phyloP scores from a whole-genome alignment of 2,888 invertebrate genomes.

The Pardosa pseudoannulata region DNA sequence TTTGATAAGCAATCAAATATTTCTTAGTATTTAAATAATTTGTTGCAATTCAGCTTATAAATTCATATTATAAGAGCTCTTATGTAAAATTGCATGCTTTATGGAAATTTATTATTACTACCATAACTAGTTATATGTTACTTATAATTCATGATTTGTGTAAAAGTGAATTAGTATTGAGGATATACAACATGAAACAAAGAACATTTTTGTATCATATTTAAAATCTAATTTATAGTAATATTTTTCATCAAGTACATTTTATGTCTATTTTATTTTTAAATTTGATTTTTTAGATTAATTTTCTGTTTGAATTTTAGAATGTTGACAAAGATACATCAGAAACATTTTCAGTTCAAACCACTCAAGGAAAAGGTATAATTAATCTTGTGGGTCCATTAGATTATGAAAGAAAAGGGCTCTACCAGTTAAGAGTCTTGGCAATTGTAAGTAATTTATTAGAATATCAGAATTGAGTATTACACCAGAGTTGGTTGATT shows the following conservation, averaged over 20 bases:
- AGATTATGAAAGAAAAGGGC: conserved; percentile 90
- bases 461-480: no score
- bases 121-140: no score
- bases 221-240: background rate
- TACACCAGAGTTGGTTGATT: no score
- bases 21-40: no score
- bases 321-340: conserved; percentile 67
- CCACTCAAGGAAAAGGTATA: conserved; percentile 83
- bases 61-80: no score
- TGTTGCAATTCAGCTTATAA: no score
- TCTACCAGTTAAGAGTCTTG: conserved; percentile 84
- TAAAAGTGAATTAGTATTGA: no score
- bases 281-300: background rate
- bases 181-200: no score
- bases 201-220: background rate
- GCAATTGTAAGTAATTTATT: conserved; percentile 73
- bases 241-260: background rate
- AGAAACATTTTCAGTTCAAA: conserved; percentile 68
- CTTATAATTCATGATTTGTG: no score
- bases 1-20: no score
- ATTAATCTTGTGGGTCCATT: conserved; percentile 85
- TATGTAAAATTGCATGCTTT: no score
- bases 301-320: conserved; percentile 15
- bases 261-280: conserved; percentile 6
- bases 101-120: no score